Conservation (phyloP, 2,888 invertebrate genomes). For the Mesoligia furuncula region DNA sequence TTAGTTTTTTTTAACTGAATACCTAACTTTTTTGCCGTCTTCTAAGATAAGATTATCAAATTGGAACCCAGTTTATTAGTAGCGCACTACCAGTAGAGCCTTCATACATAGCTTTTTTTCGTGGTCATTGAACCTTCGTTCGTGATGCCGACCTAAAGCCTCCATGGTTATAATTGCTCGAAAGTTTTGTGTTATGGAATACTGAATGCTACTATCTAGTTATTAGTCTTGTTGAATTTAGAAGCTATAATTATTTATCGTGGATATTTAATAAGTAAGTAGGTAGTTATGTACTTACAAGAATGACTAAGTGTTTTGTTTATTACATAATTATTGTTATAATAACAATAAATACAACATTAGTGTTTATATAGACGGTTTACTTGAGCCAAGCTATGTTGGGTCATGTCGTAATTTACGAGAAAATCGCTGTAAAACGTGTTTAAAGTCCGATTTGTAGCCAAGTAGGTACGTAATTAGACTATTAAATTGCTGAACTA, state of each 20-base stretch:
- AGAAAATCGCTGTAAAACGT: conserved; percentile 37
- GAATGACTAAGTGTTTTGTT: conserved; percentile 17
- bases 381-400: neutral
- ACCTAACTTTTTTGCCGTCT: conserved; percentile 13
- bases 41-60: conserved; percentile 21
- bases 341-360: neutral
- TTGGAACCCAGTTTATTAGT: conserved; percentile 18
- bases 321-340: neutral
- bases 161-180: conserved; percentile 63
- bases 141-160: conserved; percentile 76
- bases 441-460: conserved; percentile 33
- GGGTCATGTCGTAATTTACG: conserved; percentile 15
- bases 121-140: conserved; percentile 78
- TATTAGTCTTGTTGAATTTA: conserved; percentile 7
- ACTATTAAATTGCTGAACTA: conserved; percentile 28
- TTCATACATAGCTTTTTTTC: conserved; percentile 55
- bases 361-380: neutral
- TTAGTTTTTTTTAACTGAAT: conserved; percentile 21
- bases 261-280: neutral
- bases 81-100: conserved; percentile 27
- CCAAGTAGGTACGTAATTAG: conserved; percentile 23
- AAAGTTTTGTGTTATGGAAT: conserved; percentile 20
- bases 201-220: neutral
- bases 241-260: neutral
- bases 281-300: neutral